Base-by-base conservation (phyloP, 2,888 invertebrate species). In the Axea sp. region DNA sequence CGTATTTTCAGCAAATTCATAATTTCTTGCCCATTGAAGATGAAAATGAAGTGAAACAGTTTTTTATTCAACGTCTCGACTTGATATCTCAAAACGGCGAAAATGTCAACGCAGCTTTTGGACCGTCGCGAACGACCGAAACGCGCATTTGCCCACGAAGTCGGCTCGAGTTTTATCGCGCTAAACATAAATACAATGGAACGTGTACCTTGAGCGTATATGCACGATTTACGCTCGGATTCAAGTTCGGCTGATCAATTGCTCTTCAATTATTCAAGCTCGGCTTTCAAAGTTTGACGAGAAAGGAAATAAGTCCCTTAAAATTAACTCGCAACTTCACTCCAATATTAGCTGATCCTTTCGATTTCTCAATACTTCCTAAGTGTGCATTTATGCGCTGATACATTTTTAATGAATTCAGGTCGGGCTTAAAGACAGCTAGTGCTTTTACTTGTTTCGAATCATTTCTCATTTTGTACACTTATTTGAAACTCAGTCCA, bases 201-300 rank as follows among this genome's bases (percentile, higher is more conserved):
- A 19, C 37, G 15, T 15, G 26, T 31, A 55, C 30, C 22, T n/a
- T 19, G 17, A 39, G 28, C 17, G 14, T 28, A 28, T 39, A 39
- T 53, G 53, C 39, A 55, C 22, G 31, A 55, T 41, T 55, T 22
- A 41, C 6, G 17, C 30, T 15, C 4, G 7, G 30, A 41, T 31
- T 19, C 30, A 43, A 57, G 24, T 43, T 57, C 8, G 43, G n/a
- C n/a, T 55, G 55, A 55, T 43, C 57, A 43, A 45, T 43, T 28
- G 35, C 28, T 45, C 7, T 19, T 59, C 35, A 59, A 57, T 57
- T 57, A 43, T 57, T 57, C 3, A 59, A 11, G 33, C 26, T 12
- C 17, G 14, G 26, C 17, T 33, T 35, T 59, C 15, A 45, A 45
- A 59, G 35, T 57, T 35, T 35, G 11, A 59, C n/a, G 8, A 31